Conservation (phyloP, 2,113 vertebrate species). For the Corvus moneduloides region DNA sequence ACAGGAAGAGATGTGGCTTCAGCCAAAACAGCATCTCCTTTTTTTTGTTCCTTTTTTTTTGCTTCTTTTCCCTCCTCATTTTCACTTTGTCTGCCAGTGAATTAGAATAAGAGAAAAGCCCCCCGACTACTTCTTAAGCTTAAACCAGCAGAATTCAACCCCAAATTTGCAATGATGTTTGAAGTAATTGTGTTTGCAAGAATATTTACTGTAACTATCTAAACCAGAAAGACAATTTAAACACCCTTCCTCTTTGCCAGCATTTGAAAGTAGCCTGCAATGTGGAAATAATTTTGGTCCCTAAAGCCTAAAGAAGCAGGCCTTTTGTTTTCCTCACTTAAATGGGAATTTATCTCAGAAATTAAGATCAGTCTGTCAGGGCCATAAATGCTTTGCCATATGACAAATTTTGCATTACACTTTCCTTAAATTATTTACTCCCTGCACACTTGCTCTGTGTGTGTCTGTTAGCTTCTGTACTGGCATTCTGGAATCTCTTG, state of each 20-base stretch:
- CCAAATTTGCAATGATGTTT: not conserved
- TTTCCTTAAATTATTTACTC: slow-evolving; percentile 55
- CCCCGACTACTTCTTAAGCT: not conserved
- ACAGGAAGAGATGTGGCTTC: accelerated
- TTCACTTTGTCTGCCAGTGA: not conserved
- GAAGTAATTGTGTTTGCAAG: not conserved
- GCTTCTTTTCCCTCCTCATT: not conserved
- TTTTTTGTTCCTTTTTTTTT: not conserved
- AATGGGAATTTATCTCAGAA: slow-evolving; percentile 53
- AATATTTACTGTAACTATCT: slow-evolving; percentile 11
- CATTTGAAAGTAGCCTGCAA: slow-evolving; percentile 37
- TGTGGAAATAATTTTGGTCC: slow-evolving; percentile 50
- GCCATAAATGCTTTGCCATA: slow-evolving; percentile 41
- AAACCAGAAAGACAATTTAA: slow-evolving; percentile 31
- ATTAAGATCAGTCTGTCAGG: slow-evolving; percentile 46
- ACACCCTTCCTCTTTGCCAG: not conserved
- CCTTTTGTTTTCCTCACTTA: slow-evolving; percentile 47
- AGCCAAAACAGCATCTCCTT: not conserved
- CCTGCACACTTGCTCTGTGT: not conserved
- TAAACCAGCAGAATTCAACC: not conserved
- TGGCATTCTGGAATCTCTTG: slow-evolving; percentile 3
- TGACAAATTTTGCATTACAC: slow-evolving; percentile 43
- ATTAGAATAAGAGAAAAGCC: not conserved
- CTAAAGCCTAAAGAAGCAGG: slow-evolving; percentile 27
- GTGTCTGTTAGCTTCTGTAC: slow-evolving; percentile 11